Evolutionary conservation across 2,888 invertebrate genomes (phyloP).

Genomic region (Tubulanus polymorphus): DNA sequence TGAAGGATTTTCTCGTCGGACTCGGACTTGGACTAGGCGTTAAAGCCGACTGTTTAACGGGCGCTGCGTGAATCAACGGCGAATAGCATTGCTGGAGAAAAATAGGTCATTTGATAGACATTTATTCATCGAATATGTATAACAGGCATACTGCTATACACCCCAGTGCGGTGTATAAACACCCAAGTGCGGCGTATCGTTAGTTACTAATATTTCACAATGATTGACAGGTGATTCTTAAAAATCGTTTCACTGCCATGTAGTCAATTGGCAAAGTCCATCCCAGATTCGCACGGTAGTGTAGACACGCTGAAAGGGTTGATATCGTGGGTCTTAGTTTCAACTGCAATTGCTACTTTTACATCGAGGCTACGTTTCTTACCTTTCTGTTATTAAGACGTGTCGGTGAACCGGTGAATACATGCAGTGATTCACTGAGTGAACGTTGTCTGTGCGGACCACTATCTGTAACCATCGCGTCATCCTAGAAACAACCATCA

Average conservation of each 20-base stretch:
- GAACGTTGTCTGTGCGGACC: constrained; percentile 40
- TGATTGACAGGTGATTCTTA: too few species aligned
- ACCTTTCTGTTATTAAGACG: constrained; percentile 44
- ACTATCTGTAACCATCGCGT: constrained; percentile 31
- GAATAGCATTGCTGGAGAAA: constrained; percentile 59
- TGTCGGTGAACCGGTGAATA: constrained; percentile 51
- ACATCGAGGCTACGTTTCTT: constrained; percentile 22
- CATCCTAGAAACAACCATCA: constrained; percentile 16
- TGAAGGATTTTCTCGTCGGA: constrained; percentile 77
- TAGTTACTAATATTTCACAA: too few species aligned
- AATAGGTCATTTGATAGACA: not conserved
- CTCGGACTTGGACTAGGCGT: constrained; percentile 68
- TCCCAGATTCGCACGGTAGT: not conserved
- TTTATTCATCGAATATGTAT: not conserved
- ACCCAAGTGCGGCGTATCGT: too few species aligned
- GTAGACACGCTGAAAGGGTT: not conserved
- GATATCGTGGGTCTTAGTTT: not conserved
- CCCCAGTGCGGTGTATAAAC: too few species aligned
- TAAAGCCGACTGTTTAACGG: constrained; percentile 55
- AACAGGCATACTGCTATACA: too few species aligned
- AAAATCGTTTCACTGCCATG: too few species aligned
- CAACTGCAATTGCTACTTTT: not conserved
- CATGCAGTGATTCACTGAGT: constrained; percentile 50
- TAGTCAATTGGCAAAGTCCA: too few species aligned
- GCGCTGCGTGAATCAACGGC: constrained; percentile 57